Base-by-base conservation (phyloP, 1,140 invertebrate genomes). In the Belonocnema kinseyi region DNA sequence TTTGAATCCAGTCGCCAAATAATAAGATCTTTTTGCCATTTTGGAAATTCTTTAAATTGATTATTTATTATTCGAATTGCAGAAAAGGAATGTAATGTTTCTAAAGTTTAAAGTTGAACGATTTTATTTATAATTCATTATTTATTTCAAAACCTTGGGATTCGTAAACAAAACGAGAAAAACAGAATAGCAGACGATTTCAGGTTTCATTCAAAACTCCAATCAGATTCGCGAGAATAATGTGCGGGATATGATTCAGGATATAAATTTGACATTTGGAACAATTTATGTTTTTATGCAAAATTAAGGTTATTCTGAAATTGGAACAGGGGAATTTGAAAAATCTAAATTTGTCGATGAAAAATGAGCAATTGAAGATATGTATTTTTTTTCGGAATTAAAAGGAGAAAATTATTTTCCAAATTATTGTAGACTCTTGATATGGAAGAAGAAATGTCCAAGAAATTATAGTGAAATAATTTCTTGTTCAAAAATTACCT, bases 1-100 rank as follows among this genome's bases (percentile, higher is more conserved):
- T 40, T 82, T 77, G 61, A 91, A 90, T 40, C 88, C 90, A 71
- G 71, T 80, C 17, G 82, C 82, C 52, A 85, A 74, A 26, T 83
- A 77, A 14, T 71, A 71, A 70, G 66, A n/a, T 77, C 74, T 70
- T n/a, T 46, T 52, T 6, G 77, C 13, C 80, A 81, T 79, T 75
- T 77, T 76, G 74, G 12, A 53, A 70, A 16, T 33, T 50, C 51
- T 75, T 72, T 54, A 3, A 33, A 33, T 33, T 33, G 2, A 33
- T 75, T 40, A 73, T 73, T 16, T 51, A 73, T 2, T 1, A 26
- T 51, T 54, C 19, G 72, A 46, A 46, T 53, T 75, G 51, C 26
- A 50, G 51, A 75, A 66, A 50, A 46, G 46, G 54, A 61, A 51
- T 75, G 50, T 50, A 61, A 26, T 46, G 33, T 56, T 21, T 40